Conservation (phyloP, 2,113 vertebrate genomes). For the Cinclus mexicanus region DNA sequence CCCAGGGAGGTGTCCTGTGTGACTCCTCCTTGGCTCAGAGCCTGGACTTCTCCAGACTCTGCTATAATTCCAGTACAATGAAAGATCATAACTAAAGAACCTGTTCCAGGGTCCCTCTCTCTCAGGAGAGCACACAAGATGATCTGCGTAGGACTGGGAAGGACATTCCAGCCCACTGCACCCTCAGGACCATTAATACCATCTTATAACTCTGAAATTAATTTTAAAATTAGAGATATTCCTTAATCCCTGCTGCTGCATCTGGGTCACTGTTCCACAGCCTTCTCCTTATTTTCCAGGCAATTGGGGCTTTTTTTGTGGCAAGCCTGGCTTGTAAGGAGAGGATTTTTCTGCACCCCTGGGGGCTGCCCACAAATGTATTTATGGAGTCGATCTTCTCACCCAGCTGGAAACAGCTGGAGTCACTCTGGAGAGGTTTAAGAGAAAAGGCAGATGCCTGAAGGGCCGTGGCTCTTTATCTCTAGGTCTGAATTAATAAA, state of each 20-base stretch:
- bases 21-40: not conserved
- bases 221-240: not conserved
- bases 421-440: not conserved
- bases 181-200: not conserved
- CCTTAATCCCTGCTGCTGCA: not conserved
- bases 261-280: not conserved
- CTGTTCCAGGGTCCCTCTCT: conserved; percentile 4
- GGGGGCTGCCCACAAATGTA: not conserved
- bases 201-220: not conserved
- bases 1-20: not conserved
- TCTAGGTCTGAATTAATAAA: not conserved
- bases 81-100: not conserved
- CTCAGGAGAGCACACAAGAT: not conserved
- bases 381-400: not conserved
- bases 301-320: not conserved
- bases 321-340: not conserved
- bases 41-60: not conserved
- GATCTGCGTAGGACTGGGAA: not conserved
- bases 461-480: not conserved
- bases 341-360: not conserved
- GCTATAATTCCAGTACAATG: not conserved
- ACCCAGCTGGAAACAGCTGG: not conserved
- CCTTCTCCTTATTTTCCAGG: not conserved
- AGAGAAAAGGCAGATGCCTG: not conserved
- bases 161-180: not conserved